phyloP scores from a whole-genome alignment of 92 coral and sea anemone genomes.

The Bergia puertoricense region DNA sequence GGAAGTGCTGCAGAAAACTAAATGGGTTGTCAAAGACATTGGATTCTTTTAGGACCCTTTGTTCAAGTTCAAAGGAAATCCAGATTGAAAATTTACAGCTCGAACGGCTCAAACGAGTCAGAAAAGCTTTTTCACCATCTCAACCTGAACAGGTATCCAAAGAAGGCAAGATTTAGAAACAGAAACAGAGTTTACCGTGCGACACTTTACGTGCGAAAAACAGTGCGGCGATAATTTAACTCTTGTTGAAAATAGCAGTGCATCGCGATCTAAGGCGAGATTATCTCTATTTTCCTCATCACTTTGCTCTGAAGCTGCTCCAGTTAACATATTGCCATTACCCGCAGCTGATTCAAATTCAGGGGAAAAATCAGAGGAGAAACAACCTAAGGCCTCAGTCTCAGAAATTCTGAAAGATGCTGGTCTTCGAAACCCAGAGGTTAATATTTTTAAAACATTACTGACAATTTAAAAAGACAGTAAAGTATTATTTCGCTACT shows the following conservation, averaged over 20 bases:
- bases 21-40: background rate
- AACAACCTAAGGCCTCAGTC: background rate
- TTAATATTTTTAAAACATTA: background rate
- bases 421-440: conserved; percentile 42
- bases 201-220: background rate
- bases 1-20: conserved; percentile 38
- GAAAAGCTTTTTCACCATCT: background rate
- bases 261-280: background rate
- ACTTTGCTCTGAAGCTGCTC: too few relatives aligned
- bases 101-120: background rate
- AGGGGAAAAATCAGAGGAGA: background rate
- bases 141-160: background rate
- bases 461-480: background rate
- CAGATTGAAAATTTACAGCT: background rate
- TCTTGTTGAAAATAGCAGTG: background rate
- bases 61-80: conserved; percentile 2
- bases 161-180: background rate
- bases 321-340: background rate
- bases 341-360: conserved; percentile 9
- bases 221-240: background rate
- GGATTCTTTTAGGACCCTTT: background rate
- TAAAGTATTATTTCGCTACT: too few relatives aligned
- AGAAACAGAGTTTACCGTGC: background rate
- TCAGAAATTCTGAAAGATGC: conserved; percentile 31
- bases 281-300: background rate